Evolutionary conservation across 2,797 vertebrate species (phyloP).

Genomic region (Antrozous pallidus): DNA sequence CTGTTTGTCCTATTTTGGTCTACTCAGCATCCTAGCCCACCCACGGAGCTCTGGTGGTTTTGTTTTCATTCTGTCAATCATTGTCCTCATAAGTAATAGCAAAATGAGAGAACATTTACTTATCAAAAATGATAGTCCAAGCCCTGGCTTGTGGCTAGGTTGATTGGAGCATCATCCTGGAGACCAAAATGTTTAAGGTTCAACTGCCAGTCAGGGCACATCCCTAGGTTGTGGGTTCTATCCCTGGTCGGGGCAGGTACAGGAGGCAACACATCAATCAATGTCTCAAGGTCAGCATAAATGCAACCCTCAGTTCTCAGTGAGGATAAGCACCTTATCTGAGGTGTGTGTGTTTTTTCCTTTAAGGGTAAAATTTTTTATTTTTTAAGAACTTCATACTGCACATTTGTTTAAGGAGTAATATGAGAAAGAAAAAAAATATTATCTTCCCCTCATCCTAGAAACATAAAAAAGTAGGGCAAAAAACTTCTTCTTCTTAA

Average conservation of each 20-base stretch:
- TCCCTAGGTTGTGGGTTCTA: not conserved
- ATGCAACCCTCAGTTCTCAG: not conserved
- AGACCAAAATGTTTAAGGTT: not conserved
- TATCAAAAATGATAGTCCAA: not conserved
- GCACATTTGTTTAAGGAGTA: conserved; percentile 79
- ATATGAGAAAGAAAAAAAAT: conserved; percentile 76
- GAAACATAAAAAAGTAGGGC: conserved; percentile 75
- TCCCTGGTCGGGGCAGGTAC: not conserved
- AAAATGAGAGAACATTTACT: not conserved
- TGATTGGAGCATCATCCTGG: not conserved
- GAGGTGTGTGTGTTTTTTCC: not conserved
- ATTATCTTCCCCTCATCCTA: conserved; percentile 75
- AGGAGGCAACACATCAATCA: not conserved
- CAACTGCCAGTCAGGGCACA: not conserved
- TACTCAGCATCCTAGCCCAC: not conserved
- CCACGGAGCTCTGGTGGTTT: not conserved
- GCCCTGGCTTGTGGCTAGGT: not conserved
- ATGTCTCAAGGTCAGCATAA: not conserved
- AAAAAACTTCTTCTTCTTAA: conserved; percentile 74
- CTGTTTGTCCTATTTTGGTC: not conserved
- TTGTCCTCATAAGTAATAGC: not conserved
- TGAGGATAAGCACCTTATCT: not conserved
- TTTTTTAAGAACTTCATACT: conserved; percentile 80
- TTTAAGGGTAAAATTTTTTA: conserved; percentile 79
- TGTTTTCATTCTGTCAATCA: not conserved